Evolutionary conservation across 2,888 invertebrate genomes (phyloP), one percentile per base, ranked within the genome.

Genomic region (Polia nebulosa): DNA sequence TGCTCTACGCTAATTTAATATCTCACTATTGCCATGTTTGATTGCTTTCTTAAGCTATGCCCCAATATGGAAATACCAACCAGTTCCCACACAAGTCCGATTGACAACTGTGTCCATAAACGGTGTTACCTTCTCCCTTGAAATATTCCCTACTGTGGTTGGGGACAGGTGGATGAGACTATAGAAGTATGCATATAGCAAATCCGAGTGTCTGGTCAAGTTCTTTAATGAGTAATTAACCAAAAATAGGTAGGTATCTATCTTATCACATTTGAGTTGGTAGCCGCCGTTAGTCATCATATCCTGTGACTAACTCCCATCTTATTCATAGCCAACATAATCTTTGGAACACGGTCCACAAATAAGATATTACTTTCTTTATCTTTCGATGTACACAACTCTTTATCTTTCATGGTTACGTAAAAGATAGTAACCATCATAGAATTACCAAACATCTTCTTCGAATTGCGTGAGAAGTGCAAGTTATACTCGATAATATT

Each of bases 391-490:
- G 58, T 53, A 58, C 49, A 41, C 53, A 27, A 67, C 49, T 73
- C 61, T 67, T 81, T 81, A 81, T 81, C 84, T 67, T 68, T 47
- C 15, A 53, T 52, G 36, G 53, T 81, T 82, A 79, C 82, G 82
- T 76, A 63, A 75, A 80, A 78, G 60, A 83, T 76, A 76, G 57
- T 75, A 73, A 78, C 68, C 68, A 68, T 44, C 36, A 63, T 47
- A 32, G 41, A 60, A 59, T 72, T 75, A 71, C 72, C 61, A 76
- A 76, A 78, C 49, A 22, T 45, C 51, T n/a, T 72, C 66, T 71
- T 62, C 58, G 41, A 78, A 75, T 85, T 72, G 83, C 87, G 85
- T 87, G 87, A 79, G 85, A 80, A 73, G 45, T 75, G 45, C 41
- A 53, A 56, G 36, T 67, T 77, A 78, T 77, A 55, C 59, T 72